phyloP scores from a whole-genome alignment of 2,888 invertebrate genomes.

The Hymenopus coronatus region DNA sequence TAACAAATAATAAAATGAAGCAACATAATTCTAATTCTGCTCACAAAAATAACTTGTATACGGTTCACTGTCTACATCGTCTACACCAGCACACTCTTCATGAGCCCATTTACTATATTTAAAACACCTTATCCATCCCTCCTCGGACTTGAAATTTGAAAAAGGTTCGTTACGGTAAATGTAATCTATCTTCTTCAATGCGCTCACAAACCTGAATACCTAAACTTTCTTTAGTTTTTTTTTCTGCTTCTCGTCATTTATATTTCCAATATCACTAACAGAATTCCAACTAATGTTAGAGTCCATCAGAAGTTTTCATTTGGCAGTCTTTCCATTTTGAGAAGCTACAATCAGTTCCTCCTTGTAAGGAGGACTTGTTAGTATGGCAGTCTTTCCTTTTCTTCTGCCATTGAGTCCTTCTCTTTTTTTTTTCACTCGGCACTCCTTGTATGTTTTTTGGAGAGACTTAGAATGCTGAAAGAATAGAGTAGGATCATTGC shows the following conservation, averaged over 20 bases:
- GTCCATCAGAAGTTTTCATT: not conserved
- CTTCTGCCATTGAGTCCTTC: not conserved
- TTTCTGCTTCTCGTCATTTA: not conserved
- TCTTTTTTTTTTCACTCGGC: not conserved
- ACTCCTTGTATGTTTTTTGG: not conserved
- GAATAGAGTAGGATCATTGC: not conserved
- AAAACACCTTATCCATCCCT: too few species aligned
- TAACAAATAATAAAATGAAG: not conserved
- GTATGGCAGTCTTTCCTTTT: too few species aligned
- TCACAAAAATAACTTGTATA: slow-evolving; percentile 2
- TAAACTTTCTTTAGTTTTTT: not conserved
- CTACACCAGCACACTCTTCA: slow-evolving; percentile 7
- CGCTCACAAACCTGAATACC: not conserved
- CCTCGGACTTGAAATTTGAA: too few species aligned
- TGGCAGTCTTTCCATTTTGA: not conserved
- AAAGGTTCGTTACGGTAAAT: too few species aligned
- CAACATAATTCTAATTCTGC: too few species aligned
- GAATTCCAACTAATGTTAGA: not conserved
- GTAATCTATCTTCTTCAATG: not conserved
- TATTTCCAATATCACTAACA: too few species aligned
- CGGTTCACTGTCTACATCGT: not conserved
- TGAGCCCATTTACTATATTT: too few species aligned
- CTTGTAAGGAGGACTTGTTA: slow-evolving; percentile 10
- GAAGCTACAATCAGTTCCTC: not conserved
- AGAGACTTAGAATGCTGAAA: not conserved